Conservation (phyloP, 1,140 invertebrate genomes). For the Cherax destructor region DNA sequence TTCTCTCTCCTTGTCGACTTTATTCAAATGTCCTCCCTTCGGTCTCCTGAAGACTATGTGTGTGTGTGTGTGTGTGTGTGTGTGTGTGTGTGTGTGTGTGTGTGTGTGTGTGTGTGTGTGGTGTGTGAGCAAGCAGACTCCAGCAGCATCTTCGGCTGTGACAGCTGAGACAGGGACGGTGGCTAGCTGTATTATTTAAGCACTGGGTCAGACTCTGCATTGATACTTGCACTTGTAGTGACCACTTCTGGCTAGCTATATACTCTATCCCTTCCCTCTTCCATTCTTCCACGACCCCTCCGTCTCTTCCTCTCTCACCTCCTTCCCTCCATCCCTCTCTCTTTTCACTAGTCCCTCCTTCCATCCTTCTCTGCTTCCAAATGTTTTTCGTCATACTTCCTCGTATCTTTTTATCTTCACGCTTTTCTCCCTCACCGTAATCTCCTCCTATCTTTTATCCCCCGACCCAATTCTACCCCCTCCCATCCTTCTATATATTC, state of each 20-base stretch:
- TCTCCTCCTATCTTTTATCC: no score
- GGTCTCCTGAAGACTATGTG: no score
- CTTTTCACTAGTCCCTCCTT: neutral
- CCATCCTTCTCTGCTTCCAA: no score
- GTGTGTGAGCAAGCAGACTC: neutral
- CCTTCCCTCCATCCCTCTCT: neutral
- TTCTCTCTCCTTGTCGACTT: no score
- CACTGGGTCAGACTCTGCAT: no score
- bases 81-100: neutral
- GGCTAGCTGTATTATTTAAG: neutral
- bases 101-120: neutral
- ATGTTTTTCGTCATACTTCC: neutral
- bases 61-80: no score
- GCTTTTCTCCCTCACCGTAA: no score
- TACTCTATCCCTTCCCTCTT: neutral
- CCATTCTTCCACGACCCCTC: neutral
- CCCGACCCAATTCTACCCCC: no score
- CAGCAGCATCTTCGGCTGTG: no score
- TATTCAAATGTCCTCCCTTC: no score
- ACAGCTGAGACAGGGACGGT: neutral
- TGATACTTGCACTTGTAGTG: no score
- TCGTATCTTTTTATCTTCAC: neutral
- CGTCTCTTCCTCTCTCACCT: neutral
- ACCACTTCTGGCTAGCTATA: neutral
- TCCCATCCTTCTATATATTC: neutral